These are phyloP conservation scores for Neotoxoptera formosana DNA, from an alignment of 1,140 invertebrate species.

Conservation along the genomic window DNA sequence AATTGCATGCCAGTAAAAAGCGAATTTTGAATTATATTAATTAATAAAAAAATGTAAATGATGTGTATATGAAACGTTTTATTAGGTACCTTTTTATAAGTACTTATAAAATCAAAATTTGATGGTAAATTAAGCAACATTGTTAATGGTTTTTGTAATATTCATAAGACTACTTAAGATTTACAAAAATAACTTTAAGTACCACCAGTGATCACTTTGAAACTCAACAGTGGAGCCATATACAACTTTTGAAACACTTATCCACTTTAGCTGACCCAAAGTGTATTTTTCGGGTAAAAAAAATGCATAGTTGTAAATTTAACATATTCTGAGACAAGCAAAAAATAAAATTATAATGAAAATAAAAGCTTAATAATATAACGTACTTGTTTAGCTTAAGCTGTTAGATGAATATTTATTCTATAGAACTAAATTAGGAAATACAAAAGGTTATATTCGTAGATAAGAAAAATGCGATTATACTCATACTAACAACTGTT, in stretches of 20 bases:
- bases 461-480: background rate
- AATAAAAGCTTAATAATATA: background rate
- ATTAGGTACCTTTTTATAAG: background rate
- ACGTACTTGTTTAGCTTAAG: background rate
- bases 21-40: background rate
- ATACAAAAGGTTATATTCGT: background rate
- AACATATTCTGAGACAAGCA: background rate
- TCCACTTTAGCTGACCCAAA: background rate
- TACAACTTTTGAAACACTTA: background rate
- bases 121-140: background rate
- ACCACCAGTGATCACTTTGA: background rate
- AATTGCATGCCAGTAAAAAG: background rate
- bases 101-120: background rate
- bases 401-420: background rate
- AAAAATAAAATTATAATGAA: background rate
- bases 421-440: background rate
- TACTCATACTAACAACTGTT: background rate
- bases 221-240: background rate
- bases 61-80: background rate
- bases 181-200: background rate
- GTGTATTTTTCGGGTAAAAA: background rate
- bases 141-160: background rate
- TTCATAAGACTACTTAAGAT: slow-evolving; percentile 12
- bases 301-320: background rate
- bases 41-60: background rate